A percentile compares a stretch with the other conserved stretches of the same genome.
phyloP scores from a whole-genome alignment of 64 coral and sea anemone species.

The Pocillopora damicornis region DNA sequence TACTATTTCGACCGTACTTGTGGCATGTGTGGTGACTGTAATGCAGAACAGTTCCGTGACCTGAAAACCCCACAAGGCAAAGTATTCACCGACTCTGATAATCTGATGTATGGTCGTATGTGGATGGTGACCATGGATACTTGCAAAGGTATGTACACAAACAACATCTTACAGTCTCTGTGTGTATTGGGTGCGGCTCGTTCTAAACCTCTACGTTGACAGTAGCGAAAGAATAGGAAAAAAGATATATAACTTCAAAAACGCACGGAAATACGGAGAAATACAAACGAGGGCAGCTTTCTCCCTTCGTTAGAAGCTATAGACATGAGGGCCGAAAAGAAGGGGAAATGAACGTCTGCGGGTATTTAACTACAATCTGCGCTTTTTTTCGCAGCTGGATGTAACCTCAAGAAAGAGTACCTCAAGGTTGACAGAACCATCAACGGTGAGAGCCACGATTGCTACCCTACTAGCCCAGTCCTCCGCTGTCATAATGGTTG shows the following conservation, averaged over 20 bases:
- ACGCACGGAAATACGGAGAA: too few species aligned
- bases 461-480: constrained; percentile 28
- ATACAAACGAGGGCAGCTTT: too few species aligned
- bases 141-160: neutral
- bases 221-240: too few species aligned
- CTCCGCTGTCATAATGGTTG: constrained; percentile 13
- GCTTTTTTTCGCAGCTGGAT: neutral
- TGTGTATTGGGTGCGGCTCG: too few species aligned
- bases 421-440: neutral
- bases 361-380: neutral
- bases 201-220: too few species aligned
- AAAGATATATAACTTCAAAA: too few species aligned
- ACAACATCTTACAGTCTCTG: neutral
- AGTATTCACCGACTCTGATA: neutral
- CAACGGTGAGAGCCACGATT: neutral
- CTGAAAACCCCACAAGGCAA: constrained; percentile 16
- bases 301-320: too few species aligned
- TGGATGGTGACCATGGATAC: neutral
- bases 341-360: neutral
- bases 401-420: constrained; percentile 18
- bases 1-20: constrained; percentile 31
- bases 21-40: constrained; percentile 18
- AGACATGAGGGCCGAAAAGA: neutral
- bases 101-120: constrained; percentile 6
- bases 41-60: constrained; percentile 1